Evolutionary conservation across 2,888 invertebrate genomes (phyloP).

Genomic region (Pandemis cinnamomeana): DNA sequence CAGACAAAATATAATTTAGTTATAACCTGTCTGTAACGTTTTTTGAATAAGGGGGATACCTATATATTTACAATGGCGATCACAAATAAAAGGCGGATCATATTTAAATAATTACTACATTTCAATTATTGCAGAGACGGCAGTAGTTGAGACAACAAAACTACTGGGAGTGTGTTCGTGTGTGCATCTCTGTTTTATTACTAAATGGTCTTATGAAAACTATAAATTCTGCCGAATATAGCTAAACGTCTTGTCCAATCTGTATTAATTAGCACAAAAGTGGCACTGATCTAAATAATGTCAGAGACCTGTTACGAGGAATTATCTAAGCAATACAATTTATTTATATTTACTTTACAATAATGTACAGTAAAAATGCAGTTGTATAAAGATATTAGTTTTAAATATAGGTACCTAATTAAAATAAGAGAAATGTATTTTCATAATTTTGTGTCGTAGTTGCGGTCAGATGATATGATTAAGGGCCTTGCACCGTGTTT

Average conservation of each 20-base stretch:
- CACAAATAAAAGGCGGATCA: background rate
- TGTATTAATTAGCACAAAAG: constrained; percentile 11
- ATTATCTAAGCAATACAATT: constrained; percentile 14
- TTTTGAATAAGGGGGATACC: no score
- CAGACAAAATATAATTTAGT: no score
- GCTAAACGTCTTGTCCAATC: background rate
- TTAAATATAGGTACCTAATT: constrained; percentile 9
- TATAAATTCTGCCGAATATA: background rate
- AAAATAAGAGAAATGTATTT: constrained; percentile 33
- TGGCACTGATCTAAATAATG: constrained; percentile 3
- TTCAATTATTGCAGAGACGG: background rate
- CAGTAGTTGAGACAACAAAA: background rate
- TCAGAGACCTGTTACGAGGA: constrained; percentile 14
- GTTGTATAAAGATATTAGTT: constrained; percentile 16
- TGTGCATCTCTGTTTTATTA: background rate
- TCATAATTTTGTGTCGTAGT: constrained; percentile 20
- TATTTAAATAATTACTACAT: background rate
- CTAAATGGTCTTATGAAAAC: background rate
- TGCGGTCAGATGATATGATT: constrained; percentile 22
- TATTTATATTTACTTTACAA: constrained; percentile 12
- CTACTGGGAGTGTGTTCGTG: background rate
- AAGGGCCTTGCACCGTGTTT: constrained; percentile 11
- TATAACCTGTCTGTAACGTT: no score
- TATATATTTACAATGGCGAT: background rate
- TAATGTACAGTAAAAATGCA: constrained; percentile 11